These are phyloP conservation scores for Crocuta crocuta DNA, from an alignment of 2,113 vertebrate species.

Conservation along the genomic window DNA sequence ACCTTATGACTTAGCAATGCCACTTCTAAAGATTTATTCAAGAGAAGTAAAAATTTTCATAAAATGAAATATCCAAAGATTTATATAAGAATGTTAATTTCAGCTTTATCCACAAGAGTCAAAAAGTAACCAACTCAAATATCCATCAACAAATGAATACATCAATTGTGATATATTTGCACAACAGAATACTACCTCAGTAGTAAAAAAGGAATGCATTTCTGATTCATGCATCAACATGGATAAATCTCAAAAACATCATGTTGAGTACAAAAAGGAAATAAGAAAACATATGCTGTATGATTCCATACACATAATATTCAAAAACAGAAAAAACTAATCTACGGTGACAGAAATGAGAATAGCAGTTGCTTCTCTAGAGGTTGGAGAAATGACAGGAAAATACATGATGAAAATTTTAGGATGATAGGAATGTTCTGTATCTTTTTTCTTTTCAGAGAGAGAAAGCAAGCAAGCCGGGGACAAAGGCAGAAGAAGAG, in stretches of 20 bases:
- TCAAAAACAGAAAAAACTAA: neutral
- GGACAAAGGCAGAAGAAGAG: too few relatives aligned
- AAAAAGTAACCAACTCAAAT: neutral
- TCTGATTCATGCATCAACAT: neutral
- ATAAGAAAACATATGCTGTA: neutral
- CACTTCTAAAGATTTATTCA: neutral
- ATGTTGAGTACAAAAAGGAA: neutral
- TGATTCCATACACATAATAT: neutral
- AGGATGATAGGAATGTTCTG: neutral
- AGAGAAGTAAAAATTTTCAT: neutral
- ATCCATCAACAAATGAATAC: neutral
- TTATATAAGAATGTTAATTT: neutral
- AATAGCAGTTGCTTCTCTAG: neutral
- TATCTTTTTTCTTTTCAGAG: neutral
- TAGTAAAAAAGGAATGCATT: neutral
- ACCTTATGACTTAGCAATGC: neutral
- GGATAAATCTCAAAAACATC: neutral
- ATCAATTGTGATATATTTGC: neutral
- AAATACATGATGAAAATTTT: neutral
- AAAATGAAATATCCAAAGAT: neutral
- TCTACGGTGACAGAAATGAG: neutral
- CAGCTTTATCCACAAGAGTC: neutral
- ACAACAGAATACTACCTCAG: neutral
- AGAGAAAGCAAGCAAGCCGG: too few relatives aligned
- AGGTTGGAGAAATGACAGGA: neutral